Conservation (phyloP, 2,113 vertebrate species). For the Rhinolophus ferrumequinum region DNA sequence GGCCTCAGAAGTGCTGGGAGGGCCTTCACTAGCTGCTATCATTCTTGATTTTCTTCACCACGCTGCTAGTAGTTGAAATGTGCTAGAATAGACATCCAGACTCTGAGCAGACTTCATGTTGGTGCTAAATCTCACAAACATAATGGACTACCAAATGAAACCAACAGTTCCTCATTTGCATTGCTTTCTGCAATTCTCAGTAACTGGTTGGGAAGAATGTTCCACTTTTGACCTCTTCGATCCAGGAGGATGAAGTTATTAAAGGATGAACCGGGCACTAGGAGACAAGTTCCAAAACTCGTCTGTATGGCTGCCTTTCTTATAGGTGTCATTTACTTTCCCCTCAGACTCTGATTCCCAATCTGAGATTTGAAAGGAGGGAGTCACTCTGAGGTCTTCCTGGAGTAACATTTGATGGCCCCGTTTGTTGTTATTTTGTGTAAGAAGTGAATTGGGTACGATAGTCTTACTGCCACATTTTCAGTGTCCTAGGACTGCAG, state of each 20-base stretch:
- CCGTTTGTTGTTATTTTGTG: neutral
- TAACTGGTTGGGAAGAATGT: neutral
- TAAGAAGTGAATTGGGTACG: neutral
- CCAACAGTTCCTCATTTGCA: neutral
- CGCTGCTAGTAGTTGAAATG: neutral
- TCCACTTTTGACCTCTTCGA: neutral
- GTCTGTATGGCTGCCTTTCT: neutral
- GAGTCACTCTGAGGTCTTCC: neutral
- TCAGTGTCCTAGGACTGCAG: neutral
- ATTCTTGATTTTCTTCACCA: neutral
- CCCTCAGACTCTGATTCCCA: neutral
- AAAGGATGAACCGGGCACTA: neutral
- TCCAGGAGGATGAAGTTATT: neutral
- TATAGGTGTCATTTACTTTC: neutral
- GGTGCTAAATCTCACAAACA: no score
- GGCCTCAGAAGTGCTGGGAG: neutral
- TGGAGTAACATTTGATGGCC: neutral
- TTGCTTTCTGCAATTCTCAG: neutral
- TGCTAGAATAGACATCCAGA: neutral
- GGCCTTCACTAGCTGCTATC: neutral
- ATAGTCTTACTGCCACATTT: slow-evolving; percentile 29
- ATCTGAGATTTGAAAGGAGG: neutral
- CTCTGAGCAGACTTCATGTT: no score
- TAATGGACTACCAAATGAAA: no score
- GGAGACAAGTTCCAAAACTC: neutral